These are phyloP conservation scores for Drosophila flavopinicola DNA, from an alignment of 2,888 invertebrate genomes.

Conservation along the genomic window DNA sequence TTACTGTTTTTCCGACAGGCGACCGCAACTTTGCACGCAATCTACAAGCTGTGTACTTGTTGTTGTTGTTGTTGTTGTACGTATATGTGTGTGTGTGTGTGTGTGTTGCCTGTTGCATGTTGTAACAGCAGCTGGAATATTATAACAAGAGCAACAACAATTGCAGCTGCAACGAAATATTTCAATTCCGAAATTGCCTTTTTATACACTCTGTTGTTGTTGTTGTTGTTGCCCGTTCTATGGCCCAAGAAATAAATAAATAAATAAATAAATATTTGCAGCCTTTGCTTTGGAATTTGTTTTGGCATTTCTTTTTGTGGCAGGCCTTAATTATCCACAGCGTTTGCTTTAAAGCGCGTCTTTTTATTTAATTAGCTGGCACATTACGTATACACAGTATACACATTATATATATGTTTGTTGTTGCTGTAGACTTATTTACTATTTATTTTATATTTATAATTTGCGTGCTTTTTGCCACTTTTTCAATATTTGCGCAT, in stretches of 20 bases:
- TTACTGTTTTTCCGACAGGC: conserved; percentile 70
- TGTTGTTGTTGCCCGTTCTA: conserved; percentile 51
- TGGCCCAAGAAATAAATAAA: conserved; percentile 19
- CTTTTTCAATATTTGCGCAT: conserved; percentile 2
- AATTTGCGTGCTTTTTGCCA: conserved; percentile 11
- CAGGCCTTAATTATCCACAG: conserved; percentile 17
- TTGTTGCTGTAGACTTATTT: neutral
- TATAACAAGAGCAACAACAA: conserved; percentile 65
- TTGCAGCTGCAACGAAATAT: conserved; percentile 43
- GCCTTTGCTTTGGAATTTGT: conserved; percentile 20
- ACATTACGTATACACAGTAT: conserved; percentile 57
- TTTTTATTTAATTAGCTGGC: conserved; percentile 53
- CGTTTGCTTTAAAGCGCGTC: conserved; percentile 43
- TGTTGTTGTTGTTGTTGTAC: conserved; percentile 13
- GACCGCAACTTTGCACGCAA: conserved; percentile 70
- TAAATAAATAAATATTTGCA: conserved; percentile 25
- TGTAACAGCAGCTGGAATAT: conserved; percentile 70
- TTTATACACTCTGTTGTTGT: no score
- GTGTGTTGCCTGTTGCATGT: conserved; percentile 56
- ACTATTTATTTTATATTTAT: conserved; percentile 6
- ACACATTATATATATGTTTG: conserved; percentile 35
- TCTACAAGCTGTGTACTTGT: conserved; percentile 34
- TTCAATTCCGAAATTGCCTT: conserved; percentile 48
- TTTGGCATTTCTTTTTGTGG: conserved; percentile 22
- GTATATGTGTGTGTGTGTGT: conserved; percentile 19